These are phyloP conservation scores for Lamellibrachia satsuma DNA, from an alignment of 2,888 invertebrate genomes.

Conservation along the genomic window DNA sequence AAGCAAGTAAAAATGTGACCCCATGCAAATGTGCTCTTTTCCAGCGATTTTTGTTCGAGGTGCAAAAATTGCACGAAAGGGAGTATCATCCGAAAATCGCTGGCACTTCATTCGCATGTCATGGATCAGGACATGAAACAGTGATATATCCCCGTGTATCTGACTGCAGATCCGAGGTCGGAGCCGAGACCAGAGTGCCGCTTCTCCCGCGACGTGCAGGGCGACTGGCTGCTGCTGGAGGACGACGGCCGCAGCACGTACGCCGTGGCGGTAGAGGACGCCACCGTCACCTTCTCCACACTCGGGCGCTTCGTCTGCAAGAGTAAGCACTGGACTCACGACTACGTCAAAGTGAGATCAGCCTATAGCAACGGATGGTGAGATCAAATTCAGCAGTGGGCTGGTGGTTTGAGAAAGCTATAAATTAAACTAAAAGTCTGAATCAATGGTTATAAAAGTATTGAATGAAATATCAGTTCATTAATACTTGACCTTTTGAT, in stretches of 20 bases:
- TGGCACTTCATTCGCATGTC: too few species aligned
- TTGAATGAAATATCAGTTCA: too few species aligned
- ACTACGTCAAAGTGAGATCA: not conserved
- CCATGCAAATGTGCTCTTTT: too few species aligned
- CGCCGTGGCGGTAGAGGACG: not conserved
- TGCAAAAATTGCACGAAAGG: too few species aligned
- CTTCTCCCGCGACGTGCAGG: not conserved
- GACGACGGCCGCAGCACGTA: not conserved
- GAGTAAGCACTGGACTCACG: slow-evolving; percentile 4
- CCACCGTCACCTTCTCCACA: not conserved
- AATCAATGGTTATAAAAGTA: too few species aligned
- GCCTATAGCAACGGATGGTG: slow-evolving; percentile 17
- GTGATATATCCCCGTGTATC: not conserved
- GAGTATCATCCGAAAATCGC: too few species aligned
- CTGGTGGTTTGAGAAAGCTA: too few species aligned
- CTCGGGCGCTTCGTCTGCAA: slow-evolving; percentile 4
- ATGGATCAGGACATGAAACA: not conserved
- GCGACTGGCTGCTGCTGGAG: not conserved
- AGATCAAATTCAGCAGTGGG: not conserved
- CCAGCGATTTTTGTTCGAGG: too few species aligned
- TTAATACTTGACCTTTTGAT: too few species aligned
- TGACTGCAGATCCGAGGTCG: not conserved
- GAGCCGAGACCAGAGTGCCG: not conserved
- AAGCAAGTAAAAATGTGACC: too few species aligned
- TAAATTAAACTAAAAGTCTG: too few species aligned